Conservation (phyloP, 2,888 invertebrate genomes). For the Phyto melanocephala region DNA sequence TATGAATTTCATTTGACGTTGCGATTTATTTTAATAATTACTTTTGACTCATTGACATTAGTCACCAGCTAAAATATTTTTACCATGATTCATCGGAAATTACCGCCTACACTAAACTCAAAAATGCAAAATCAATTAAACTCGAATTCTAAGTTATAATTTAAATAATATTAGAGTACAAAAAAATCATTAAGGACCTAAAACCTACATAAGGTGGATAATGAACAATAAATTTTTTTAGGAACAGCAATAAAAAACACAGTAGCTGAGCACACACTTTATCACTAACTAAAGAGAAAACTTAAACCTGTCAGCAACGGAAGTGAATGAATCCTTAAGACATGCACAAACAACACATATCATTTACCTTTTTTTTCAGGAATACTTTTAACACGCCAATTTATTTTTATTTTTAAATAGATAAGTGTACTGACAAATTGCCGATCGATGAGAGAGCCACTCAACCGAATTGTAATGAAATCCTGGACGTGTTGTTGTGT, state of each 20-base stretch:
- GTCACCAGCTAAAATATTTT: too few relatives aligned
- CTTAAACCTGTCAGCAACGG: conserved; percentile 40
- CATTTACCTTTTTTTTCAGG: conserved; percentile 35
- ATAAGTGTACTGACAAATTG: conserved; percentile 51
- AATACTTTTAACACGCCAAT: conserved; percentile 54
- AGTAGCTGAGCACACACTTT: background rate
- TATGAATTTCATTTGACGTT: too few relatives aligned
- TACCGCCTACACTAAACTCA: too few relatives aligned
- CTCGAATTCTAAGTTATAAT: too few relatives aligned
- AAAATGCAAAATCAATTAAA: too few relatives aligned
- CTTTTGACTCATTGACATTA: too few relatives aligned
- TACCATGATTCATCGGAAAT: too few relatives aligned
- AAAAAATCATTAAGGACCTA: conserved; percentile 8
- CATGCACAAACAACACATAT: conserved; percentile 17
- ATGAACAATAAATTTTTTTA: background rate
- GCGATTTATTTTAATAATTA: too few relatives aligned
- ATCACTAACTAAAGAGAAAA: conserved; percentile 14
- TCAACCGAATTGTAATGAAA: conserved; percentile 25
- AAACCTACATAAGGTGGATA: conserved; percentile 1
- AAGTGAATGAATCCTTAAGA: conserved; percentile 41
- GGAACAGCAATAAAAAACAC: background rate
- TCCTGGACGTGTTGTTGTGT: conserved; percentile 20
- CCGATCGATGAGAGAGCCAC: conserved; percentile 23
- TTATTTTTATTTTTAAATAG: conserved; percentile 12
- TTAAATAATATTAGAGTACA: too few relatives aligned